Evolutionary conservation across 37 sponge, comb jelly and placozoan genomes (phyloP), one percentile per base, ranked within the genome.

Genomic region (Trichoplax adhaerens): DNA sequence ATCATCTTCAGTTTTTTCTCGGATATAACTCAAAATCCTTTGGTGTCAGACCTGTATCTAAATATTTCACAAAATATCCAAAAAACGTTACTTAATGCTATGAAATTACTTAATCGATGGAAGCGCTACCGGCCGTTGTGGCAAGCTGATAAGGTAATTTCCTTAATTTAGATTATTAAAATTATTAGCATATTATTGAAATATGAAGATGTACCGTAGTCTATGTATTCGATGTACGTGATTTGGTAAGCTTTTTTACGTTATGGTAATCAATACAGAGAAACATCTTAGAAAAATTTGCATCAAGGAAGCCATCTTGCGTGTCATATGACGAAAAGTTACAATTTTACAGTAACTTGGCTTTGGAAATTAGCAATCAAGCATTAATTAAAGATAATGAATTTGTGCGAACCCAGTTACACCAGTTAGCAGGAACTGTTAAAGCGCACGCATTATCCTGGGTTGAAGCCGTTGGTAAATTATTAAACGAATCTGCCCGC

Each of bases 401-500:
- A 64, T 91, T 86, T 72, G 78, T 89, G 52, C 81, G 79, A 63
- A 78, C 92, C 5, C 83, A 92, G 57, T 72, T 93, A 68, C 85
- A 76, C n/a, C 90, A 90, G 50, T 82, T 97, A 8, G 81, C 88
- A 64, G 63, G 66, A 5, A 67, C 84, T 48, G 77, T 97, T 56
- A 81, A 82, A 65, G 83, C 81, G n/a, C 86, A 77, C 70, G 90
- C 94, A 53, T 78, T 85, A 50, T 65, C 74, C 54, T 97, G 99
- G 99, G 88, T 97, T 64, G 79, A 81, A 54, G 85, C 87, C 8
- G 82, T 97, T 29, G 98, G 93, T 29, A 79, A 88, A 84, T 67
- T 76, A 56, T 56, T 74, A 47, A 89, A 89, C 68, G 87, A 88
- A 1, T 76, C 87, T 5, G 85, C 90, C 48, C 76, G 68, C 52